Base-by-base conservation (phyloP, 2,797 vertebrate genomes). In the Melopsittacus undulatus region DNA sequence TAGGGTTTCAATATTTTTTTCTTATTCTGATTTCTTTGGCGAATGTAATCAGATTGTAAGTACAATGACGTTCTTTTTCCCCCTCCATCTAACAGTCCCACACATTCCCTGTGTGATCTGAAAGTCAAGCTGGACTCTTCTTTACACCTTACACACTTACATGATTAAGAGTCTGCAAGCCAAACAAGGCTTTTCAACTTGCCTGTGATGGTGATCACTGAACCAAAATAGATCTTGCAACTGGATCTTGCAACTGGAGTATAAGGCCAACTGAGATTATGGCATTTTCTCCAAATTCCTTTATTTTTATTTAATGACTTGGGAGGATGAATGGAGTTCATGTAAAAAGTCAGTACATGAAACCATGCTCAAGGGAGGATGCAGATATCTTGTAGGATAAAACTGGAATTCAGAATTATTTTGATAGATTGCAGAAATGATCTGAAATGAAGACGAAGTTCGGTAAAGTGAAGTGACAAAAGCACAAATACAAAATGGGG, bases 111-210 rank as follows among this genome's bases (percentile, higher is more conserved):
- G 21, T 85, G 73, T 68, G 81, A 87, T 90, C 91, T 72, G 26
- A 87, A 72, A 92, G 79, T 94, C 86, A 96, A 91, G 80, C 93
- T 95, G 81, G 29, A 92, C 51, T 95, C 87, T 87, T 93, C 87
- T 89, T 93, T 95, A 66, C 63, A 92, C 77, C 61, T 94, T 85
- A 77, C 87, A 88, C 73, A 79, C 72, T 91, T 89, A 62, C 9
- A 66, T 77, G 83, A 92, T 92, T 93, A 93, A 84, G 73, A 94
- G 74, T 51, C 75, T 94, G 66, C 38, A 94, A 82, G 78, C 75
- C 64, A 92, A 90, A 95, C 59, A 59, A 95, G 61, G n/a, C 42
- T 78, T 89, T 90, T 66, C n/a, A 79, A 43, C 40, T 88, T 85
- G 43, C 51, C 56, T 90, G 30, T 76, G 79, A 72, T 81, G 62